phyloP scores from a whole-genome alignment of 2,888 invertebrate species.

The Trilocha varians region DNA sequence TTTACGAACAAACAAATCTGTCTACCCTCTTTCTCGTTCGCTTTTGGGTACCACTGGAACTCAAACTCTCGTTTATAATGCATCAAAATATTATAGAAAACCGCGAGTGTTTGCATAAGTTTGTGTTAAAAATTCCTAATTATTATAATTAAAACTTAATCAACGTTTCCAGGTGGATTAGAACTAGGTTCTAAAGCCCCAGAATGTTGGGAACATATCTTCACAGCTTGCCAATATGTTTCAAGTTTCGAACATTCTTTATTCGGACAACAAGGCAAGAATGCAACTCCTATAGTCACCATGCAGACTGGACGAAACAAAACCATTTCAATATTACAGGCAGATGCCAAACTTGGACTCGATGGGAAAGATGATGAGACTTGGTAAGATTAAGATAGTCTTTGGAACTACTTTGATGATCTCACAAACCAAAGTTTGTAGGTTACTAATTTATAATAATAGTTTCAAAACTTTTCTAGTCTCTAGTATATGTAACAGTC shows the following conservation, averaged over 20 bases:
- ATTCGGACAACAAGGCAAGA: conserved; percentile 86
- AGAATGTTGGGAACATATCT: conserved; percentile 97
- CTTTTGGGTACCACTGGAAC: too few relatives aligned
- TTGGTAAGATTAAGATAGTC: conserved; percentile 67
- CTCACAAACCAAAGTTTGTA: not conserved
- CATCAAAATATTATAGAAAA: too few relatives aligned
- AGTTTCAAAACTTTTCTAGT: too few relatives aligned
- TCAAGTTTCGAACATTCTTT: conserved; percentile 92
- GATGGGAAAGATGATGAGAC: conserved; percentile 80
- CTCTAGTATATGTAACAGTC: too few relatives aligned
- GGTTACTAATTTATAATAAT: not conserved
- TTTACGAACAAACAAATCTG: too few relatives aligned
- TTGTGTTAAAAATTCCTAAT: too few relatives aligned
- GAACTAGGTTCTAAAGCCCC: conserved; percentile 94
- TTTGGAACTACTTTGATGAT: not conserved
- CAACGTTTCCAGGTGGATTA: conserved; percentile 74
- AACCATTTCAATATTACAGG: conserved; percentile 74
- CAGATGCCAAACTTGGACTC: conserved; percentile 69
- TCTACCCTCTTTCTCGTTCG: too few relatives aligned
- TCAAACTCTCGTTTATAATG: too few relatives aligned
- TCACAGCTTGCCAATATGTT: conserved; percentile 94
- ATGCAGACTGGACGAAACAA: conserved; percentile 77
- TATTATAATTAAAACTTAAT: not conserved
- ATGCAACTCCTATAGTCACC: conserved; percentile 76
- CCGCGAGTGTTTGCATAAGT: too few relatives aligned